Percentiles rank a stretch among this genome's conserved stretches.
Conservation (phyloP, 2,113 vertebrate genomes). For the Noctilio leporinus region DNA sequence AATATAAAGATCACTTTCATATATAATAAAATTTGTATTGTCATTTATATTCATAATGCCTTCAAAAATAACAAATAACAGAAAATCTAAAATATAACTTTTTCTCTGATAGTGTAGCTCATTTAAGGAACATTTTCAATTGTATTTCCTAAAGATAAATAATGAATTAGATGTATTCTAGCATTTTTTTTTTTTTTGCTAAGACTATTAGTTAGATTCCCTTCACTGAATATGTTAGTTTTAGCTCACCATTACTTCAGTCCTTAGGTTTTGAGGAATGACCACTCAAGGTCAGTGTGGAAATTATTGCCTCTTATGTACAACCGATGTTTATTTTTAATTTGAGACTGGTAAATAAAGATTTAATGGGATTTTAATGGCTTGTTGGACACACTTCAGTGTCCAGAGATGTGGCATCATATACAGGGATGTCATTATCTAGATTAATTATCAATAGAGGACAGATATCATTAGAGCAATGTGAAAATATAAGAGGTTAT, state of each 20-base stretch:
- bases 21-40: neutral
- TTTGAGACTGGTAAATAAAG: slow-evolving; percentile 80
- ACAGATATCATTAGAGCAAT: slow-evolving; percentile 74
- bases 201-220: neutral
- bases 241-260: neutral
- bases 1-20: neutral
- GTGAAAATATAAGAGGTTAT: slow-evolving; percentile 66
- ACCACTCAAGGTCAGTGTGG: slow-evolving; percentile 76
- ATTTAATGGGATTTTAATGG: slow-evolving; percentile 83
- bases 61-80: neutral
- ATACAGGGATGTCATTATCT: slow-evolving; percentile 78
- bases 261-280: slow-evolving; percentile 49
- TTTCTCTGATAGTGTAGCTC: neutral
- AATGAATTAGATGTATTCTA: neutral
- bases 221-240: neutral
- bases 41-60: neutral
- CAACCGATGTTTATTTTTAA: slow-evolving; percentile 77
- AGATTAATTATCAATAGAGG: slow-evolving; percentile 81
- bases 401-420: slow-evolving; percentile 79
- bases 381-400: slow-evolving; percentile 81
- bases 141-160: neutral
- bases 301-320: slow-evolving; percentile 73
- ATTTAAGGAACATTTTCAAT: neutral
- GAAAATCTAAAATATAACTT: neutral
- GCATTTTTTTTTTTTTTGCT: neutral